Conservation (phyloP, 2,888 invertebrate species). For the Calliopum simillimum region DNA sequence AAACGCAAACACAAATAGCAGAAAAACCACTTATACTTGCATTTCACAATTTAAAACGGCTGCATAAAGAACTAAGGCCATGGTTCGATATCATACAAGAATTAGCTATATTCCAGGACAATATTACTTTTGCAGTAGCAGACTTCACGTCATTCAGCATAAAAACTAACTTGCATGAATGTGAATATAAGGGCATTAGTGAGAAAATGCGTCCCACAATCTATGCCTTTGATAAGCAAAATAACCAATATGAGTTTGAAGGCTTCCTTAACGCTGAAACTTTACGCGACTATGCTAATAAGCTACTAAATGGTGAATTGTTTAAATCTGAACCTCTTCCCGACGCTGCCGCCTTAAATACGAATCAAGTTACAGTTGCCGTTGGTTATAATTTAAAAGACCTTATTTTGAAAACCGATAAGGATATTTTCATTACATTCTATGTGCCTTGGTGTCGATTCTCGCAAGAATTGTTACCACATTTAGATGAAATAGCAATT, state of each 20-base stretch:
- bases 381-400: not conserved
- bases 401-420: not conserved
- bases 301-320: not conserved
- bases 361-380: not conserved
- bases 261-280: not conserved
- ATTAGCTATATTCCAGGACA: not conserved
- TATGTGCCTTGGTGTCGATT: constrained; percentile 1
- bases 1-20: not conserved
- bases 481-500: not conserved
- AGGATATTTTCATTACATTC: constrained; percentile 3
- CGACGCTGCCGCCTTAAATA: not conserved
- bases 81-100: not conserved
- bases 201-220: not conserved
- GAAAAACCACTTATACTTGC: not conserved
- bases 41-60: not conserved
- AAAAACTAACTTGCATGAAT: not conserved
- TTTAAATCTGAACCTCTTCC: not conserved
- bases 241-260: not conserved
- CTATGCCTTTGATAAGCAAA: not conserved
- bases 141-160: not conserved
- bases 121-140: not conserved
- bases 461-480: not conserved
- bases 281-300: not conserved
- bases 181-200: not conserved
- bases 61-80: not conserved